Percentiles rank a stretch among this genome's conserved stretches.
Evolutionary conservation across 2,113 vertebrate species (phyloP).

Genomic region (Ondatra zibethicus): DNA sequence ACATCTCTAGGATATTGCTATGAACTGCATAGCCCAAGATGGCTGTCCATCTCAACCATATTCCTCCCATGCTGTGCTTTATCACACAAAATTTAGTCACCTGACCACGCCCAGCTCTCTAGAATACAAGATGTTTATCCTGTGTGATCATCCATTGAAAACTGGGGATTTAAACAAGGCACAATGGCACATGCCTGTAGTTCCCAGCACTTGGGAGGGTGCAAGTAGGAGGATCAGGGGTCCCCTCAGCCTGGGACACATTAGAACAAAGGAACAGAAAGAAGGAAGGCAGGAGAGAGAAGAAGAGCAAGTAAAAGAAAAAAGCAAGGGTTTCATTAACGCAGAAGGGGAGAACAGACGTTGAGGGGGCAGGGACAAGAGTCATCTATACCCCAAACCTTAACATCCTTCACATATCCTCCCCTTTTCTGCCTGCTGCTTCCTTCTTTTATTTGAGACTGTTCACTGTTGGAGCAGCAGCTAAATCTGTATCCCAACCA

Average conservation of each 20-base stretch:
- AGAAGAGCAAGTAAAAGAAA: too few relatives aligned
- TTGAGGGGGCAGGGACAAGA: neutral
- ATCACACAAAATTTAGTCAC: neutral
- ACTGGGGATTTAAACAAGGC: neutral
- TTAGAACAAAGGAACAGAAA: neutral
- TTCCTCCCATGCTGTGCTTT: neutral
- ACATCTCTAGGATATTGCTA: neutral
- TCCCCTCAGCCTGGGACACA: neutral
- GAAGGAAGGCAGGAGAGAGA: too few relatives aligned
- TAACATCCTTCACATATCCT: neutral
- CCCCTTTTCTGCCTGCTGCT: neutral
- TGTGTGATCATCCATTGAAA: neutral
- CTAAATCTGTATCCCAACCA: neutral
- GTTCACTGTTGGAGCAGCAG: neutral
- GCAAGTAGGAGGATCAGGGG: neutral
- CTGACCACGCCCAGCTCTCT: neutral
- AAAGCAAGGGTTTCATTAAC: neutral
- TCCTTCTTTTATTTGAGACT: neutral
- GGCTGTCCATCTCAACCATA: neutral
- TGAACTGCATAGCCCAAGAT: neutral
- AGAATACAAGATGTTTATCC: conserved; percentile 37
- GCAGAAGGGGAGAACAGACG: neutral
- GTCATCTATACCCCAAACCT: neutral
- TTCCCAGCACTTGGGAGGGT: neutral
- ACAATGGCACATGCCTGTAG: too few relatives aligned